Evolutionary conservation across 2,113 vertebrate species (phyloP), one percentile per base, ranked within the genome.

Genomic region (Boleophthalmus pectinirostris): DNA sequence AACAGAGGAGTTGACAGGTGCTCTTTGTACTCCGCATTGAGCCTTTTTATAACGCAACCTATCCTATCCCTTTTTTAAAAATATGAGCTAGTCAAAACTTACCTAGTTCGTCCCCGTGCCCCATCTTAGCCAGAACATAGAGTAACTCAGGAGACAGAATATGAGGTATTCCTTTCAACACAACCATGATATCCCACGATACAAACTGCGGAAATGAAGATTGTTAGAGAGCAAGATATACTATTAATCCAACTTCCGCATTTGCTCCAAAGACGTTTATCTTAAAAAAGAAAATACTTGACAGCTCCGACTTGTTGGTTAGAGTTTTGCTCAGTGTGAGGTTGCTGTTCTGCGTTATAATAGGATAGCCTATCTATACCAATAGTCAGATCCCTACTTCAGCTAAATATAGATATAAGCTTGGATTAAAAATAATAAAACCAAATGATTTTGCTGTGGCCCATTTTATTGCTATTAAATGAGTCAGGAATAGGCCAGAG

Each of bases 101-200:
- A 94, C 93, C 94, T 68, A 94, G 75, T 70, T 94, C 91, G 78
- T 94, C 94, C 13, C 93, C 94, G 25, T 94, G 94, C 16, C 94
- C 94, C 93, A 94, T 94, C 82, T 91, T 89, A 43, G 93, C 93
- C 43, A 94, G 87, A 9, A 79, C 82, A 75, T 91, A 93, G 18
- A 94, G 78, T 75, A 94, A 58, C 1, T 93, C 93, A 13, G 93
- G 93, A 3, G 93, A 93, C 20, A 94, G 51, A 33, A 94, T 43
- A 5, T 81, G 80, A 4, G 94, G 93, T 21, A 94, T 88, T 73
- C 94, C 93, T 74, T 83, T 93, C 21, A 94, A 63, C 0, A 91
- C 86, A 11, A 93, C 93, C 93, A 94, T 94, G 6, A 18, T 65
- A 9, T 1, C 71, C 21, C 12, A 18, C 33, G 20, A 10, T 14